Evolutionary conservation across 1,140 invertebrate species (phyloP), one percentile per base, ranked within the genome.

Genomic region (Teleopsis dalmanni): DNA sequence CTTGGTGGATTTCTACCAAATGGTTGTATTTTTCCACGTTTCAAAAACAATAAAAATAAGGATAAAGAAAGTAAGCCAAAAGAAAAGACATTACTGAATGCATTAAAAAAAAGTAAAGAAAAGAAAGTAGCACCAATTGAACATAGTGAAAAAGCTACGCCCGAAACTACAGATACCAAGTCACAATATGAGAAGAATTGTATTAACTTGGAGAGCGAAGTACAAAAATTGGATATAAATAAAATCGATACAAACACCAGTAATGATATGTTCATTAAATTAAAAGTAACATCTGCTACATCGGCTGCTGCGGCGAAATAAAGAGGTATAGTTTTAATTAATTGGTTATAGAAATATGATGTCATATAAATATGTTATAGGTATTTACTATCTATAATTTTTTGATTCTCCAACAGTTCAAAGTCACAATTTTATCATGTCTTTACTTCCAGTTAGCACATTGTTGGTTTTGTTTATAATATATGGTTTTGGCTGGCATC

Each of bases 21-120:
- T 18, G 62, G 67, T 46, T 70, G 66, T 40, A 70, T 70, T 45
- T 70, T 70, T 54, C 64, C 67, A 52, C 62, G 67, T 27, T 70
- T 70, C 42, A 70, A 70, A 38, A 70, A 70, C 42, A 64, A 70
- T 51, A 70, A 67, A 49, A 53, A 70, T 53, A 70, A 70, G 52
- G 49, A 51, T 29, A 57, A 57, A 31, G 65, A 69, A 21, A 57
- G 59, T 50, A 68, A 69, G 56, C 62, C 68, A 46, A 54, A 50
- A 35, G 52, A 54, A 35, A 69, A 69, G 40, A 69, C 63, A n/a
- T 48, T 69, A 21, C 55, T 69, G 3, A 64, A 66, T 57, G 62
- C 65, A 1, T 55, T 69, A 1, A 69, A 69, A 38, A 69, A 69
- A 51, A 65, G 57, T 48, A 68, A 68, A 47, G 65, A 68, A 3